Percentiles rank a stretch among this genome's conserved stretches.
These are phyloP conservation scores for Cichladusa arquata DNA, from an alignment of 2,113 vertebrate genomes.

Conservation along the genomic window DNA sequence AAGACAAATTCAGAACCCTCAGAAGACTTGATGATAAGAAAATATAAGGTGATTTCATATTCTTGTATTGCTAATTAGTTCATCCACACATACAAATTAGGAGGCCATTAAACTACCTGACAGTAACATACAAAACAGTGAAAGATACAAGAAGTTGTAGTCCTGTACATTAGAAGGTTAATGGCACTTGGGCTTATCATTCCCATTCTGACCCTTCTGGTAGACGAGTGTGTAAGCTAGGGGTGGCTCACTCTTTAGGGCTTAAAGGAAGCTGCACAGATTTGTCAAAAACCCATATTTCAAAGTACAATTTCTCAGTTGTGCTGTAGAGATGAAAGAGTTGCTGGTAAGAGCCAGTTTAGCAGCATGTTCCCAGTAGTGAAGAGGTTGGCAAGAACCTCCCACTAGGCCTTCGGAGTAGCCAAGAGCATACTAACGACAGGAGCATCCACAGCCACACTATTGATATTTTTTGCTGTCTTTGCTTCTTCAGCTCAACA, in stretches of 20 bases:
- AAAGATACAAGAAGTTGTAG: not conserved
- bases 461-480: not conserved
- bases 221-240: not conserved
- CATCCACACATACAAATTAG: conserved; percentile 63
- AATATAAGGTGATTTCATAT: conserved; percentile 54
- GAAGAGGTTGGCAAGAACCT: not conserved
- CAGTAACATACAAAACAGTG: not conserved
- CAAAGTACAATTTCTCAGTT: not conserved
- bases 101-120: conserved; percentile 2
- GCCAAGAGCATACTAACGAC: not conserved
- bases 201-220: not conserved
- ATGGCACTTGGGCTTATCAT: not conserved
- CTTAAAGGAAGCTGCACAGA: not conserved
- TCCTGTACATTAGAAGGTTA: not conserved
- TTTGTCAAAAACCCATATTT: not conserved
- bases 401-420: not conserved
- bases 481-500: not conserved
- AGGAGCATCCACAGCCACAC: not conserved
- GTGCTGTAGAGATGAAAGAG: not conserved
- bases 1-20: conserved; percentile 50
- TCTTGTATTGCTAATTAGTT: conserved; percentile 61
- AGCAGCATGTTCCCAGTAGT: not conserved
- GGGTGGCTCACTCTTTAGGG: not conserved
- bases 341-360: not conserved
- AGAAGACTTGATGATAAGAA: conserved; percentile 33